Percentiles rank a stretch among this genome's conserved stretches.
Evolutionary conservation across 2,113 vertebrate genomes (phyloP).

Genomic region (Gracilinanus agilis): DNA sequence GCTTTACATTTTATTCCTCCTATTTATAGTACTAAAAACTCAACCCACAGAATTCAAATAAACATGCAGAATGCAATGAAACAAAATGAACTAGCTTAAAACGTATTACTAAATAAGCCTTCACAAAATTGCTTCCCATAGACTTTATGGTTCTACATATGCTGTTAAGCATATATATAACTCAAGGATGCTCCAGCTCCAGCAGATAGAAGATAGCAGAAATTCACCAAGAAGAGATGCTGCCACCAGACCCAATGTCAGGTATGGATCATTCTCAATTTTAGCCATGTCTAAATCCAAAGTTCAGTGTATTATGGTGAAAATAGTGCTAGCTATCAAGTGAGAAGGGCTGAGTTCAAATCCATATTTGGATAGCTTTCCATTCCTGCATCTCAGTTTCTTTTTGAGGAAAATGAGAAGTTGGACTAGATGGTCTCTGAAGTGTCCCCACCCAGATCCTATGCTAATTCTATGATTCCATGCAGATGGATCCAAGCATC

Average conservation of each 20-base stretch:
- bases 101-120: slow-evolving; percentile 57
- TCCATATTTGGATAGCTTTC: not conserved
- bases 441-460: not conserved
- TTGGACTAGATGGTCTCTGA: not conserved
- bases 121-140: slow-evolving; percentile 4
- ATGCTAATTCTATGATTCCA: not conserved
- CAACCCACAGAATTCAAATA: slow-evolving; percentile 59
- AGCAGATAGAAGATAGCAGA: slow-evolving; percentile 11
- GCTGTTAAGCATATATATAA: slow-evolving; percentile 21
- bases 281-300: not conserved
- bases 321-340: not conserved
- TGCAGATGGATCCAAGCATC: not conserved
- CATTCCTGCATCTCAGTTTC: not conserved
- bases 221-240: not conserved
- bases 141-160: slow-evolving; percentile 32
- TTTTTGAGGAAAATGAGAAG: not conserved
- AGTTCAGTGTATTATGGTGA: not conserved
- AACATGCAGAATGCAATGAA: slow-evolving; percentile 56
- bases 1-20: slow-evolving; percentile 57
- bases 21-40: slow-evolving; percentile 67
- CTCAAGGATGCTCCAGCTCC: slow-evolving; percentile 19
- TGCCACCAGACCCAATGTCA: not conserved
- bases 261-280: not conserved
- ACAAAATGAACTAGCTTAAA: slow-evolving; percentile 46
- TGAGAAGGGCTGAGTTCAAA: not conserved